These are phyloP conservation scores for Apteryx owenii DNA, from an alignment of 2,113 vertebrate genomes.

Conservation along the genomic window DNA sequence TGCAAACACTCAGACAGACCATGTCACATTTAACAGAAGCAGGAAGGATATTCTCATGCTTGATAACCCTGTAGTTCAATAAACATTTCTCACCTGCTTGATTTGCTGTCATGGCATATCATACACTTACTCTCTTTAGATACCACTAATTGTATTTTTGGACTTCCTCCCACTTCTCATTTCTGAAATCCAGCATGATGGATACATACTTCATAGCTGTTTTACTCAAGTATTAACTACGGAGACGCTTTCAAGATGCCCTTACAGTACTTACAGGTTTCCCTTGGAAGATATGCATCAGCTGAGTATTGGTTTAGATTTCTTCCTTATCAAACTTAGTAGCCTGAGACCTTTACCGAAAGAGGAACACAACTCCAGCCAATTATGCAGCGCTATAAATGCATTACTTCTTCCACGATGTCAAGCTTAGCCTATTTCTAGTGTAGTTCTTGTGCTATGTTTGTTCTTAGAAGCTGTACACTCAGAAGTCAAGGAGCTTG, in stretches of 20 bases:
- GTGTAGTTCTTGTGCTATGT: background rate
- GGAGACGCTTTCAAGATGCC: background rate
- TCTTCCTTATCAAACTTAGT: background rate
- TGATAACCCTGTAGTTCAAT: background rate
- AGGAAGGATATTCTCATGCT: background rate
- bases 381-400: background rate
- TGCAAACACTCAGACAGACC: background rate
- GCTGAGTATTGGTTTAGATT: background rate
- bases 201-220: background rate
- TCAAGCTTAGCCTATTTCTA: background rate
- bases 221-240: background rate
- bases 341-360: background rate
- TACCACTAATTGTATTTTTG: background rate
- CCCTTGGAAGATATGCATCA: background rate
- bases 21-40: background rate
- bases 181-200: background rate
- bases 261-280: background rate
- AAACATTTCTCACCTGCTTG: background rate
- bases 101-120: background rate
- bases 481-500: background rate
- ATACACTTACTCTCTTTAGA: background rate
- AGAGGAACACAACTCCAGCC: background rate
- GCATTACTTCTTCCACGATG: background rate
- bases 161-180: background rate
- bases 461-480: background rate